A percentile compares a stretch with the other conserved stretches of the same genome.
phyloP scores from a whole-genome alignment of 2,113 vertebrate genomes.

The Formicarius rufipectus region DNA sequence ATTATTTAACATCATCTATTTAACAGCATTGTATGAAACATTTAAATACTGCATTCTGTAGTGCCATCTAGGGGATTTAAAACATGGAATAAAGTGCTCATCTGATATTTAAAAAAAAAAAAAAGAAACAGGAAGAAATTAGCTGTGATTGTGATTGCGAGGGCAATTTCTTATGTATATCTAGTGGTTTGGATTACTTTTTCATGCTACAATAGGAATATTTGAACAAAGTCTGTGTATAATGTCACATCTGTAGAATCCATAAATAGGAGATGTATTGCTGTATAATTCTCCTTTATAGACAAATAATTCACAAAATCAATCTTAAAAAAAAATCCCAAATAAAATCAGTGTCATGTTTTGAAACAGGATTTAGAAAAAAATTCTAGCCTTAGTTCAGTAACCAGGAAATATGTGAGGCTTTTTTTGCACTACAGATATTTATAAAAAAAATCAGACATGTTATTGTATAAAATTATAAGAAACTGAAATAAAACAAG shows the following conservation, averaged over 20 bases:
- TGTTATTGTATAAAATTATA: not conserved
- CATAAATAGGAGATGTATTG: not conserved
- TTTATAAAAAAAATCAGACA: not conserved
- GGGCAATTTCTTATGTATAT: slow-evolving; percentile 22
- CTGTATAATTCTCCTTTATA: not conserved
- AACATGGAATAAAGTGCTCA: slow-evolving; percentile 1
- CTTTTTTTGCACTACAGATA: not conserved
- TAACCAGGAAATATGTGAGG: not conserved
- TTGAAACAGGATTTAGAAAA: slow-evolving; percentile 21
- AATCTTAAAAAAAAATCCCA: slow-evolving; percentile 32
- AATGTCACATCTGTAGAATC: not conserved
- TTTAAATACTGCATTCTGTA: slow-evolving; percentile 75
- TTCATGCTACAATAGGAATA: slow-evolving; percentile 31
- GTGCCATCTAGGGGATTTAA: slow-evolving; percentile 81
- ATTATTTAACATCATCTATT: slow-evolving; percentile 47
- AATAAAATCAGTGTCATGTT: slow-evolving; percentile 36
- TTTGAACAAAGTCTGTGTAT: not conserved
- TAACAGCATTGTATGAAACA: slow-evolving; percentile 49
- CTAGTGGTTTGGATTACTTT: not conserved
- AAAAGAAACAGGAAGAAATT: slow-evolving; percentile 27
- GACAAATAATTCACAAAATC: slow-evolving; percentile 52
- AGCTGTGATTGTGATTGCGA: not conserved
- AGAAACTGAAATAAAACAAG: not conserved
- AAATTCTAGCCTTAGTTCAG: not conserved
- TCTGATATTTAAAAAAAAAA: not conserved